Base-by-base conservation (phyloP, 2,888 invertebrate species). In the Plemyria rubiginata region DNA sequence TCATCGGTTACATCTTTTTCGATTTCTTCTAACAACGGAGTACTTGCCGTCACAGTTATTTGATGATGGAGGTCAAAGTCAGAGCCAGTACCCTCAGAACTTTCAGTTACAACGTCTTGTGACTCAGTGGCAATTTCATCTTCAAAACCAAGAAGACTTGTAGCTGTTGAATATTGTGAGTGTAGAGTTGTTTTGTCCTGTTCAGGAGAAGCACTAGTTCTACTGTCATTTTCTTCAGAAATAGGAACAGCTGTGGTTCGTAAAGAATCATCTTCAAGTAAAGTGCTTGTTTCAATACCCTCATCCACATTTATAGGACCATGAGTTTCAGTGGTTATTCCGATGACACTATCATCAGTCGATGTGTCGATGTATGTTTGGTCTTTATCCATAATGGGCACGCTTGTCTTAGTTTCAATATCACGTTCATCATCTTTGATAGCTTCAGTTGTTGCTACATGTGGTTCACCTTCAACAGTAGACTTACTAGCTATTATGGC, bases 11-110 rank as follows among this genome's bases (percentile, higher is more conserved):
- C 36, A 46, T 71, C 71, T 66, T 71, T 67, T 65, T 75, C 75
- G 52, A 75, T 70, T 67, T 75, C 75, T 66, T 75, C 73, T 49
- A 75, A 49, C 61, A 70, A 67, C 22, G 71, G 71, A 15, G 74
- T 74, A 52, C 69, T 72, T 52, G 70, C 55, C 13, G 68, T 65
- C 15, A 65, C 45, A 7, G 54, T 63, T 29, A 60, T 53, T 48
- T 67, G 60, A 54, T 52, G 55, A 61, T 59, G 65, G 16, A 58
- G 50, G 22, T 66, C 56, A 41, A 59, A 46, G 6, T 59, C 60
- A 50, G 16, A 15, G 9, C 51, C 62, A 15, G 60, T 57, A 29
- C 48, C 59, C 9, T 67, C 65, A 32, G 32, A 46, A 45, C 41
- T 60, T 28, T 70, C 64, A 12, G 63, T 57, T 48, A 29, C 32